Evolutionary conservation across 2,797 vertebrate species (phyloP).

Genomic region (Trematocara caparti): DNA sequence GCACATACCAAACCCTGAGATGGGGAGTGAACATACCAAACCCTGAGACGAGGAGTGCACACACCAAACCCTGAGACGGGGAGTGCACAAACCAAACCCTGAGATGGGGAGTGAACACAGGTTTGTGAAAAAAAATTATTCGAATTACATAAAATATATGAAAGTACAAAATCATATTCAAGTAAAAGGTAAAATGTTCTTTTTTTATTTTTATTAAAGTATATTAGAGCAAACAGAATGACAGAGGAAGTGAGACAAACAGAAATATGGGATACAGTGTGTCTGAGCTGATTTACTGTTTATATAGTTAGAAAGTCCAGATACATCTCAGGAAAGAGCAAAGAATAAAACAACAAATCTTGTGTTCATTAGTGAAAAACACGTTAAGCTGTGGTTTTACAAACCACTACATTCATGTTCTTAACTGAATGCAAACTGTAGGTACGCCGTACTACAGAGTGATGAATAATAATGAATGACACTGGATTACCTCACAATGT

Average conservation of each 20-base stretch:
- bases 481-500: not conserved
- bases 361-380: not conserved
- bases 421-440: not conserved
- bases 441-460: fast-evolving
- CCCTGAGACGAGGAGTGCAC: no score
- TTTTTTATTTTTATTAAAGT: not conserved
- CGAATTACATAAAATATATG: not conserved
- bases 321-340: not conserved
- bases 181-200: not conserved
- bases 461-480: not conserved
- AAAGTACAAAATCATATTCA: not conserved
- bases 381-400: not conserved
- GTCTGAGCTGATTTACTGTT: not conserved
- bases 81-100: no score
- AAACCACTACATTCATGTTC: not conserved
- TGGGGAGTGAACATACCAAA: no score
- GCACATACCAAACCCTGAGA: no score
- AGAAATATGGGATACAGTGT: not conserved
- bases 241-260: not conserved
- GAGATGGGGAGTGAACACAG: no score
- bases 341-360: not conserved
- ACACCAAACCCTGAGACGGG: no score
- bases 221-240: not conserved
- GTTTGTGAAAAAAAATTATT: not conserved
- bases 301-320: not conserved